Percentiles rank a stretch among this genome's conserved stretches.
Conservation (phyloP, 2,888 invertebrate species). For the Habrosyne pyritoides region DNA sequence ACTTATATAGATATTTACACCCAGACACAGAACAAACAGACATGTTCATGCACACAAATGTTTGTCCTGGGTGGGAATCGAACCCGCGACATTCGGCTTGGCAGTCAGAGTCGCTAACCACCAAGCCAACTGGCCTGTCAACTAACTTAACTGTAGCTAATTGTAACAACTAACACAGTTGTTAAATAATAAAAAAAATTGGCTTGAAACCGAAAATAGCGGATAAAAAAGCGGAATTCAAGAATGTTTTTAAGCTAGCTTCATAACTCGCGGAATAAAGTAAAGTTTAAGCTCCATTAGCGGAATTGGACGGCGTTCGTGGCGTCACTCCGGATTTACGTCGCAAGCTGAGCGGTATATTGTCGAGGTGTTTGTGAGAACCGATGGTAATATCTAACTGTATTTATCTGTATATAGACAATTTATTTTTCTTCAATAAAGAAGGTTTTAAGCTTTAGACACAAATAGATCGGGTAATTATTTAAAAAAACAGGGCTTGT, state of each 20-base stretch:
- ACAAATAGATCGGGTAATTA: too few relatives aligned
- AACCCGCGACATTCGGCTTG: too few relatives aligned
- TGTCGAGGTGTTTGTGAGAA: conserved; percentile 25
- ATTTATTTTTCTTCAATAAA: too few relatives aligned
- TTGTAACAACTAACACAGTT: conserved; percentile 25
- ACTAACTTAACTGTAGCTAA: conserved; percentile 10
- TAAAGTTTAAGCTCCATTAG: conserved; percentile 73
- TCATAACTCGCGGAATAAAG: conserved; percentile 60
- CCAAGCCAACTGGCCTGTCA: too few relatives aligned
- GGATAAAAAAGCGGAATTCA: conserved; percentile 13
- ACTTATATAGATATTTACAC: too few relatives aligned
- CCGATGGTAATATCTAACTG: conserved; percentile 28
- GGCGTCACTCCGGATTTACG: conserved; percentile 64
- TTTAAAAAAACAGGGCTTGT: too few relatives aligned
- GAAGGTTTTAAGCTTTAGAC: too few relatives aligned
- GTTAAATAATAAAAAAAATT: conserved; percentile 14
- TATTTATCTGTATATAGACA: too few relatives aligned
- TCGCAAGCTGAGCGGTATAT: conserved; percentile 33
- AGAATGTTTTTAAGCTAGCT: conserved; percentile 30
- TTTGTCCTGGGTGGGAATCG: too few relatives aligned
- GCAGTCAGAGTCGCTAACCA: too few relatives aligned
- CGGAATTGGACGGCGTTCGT: conserved; percentile 63
- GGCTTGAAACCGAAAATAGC: conserved; percentile 2
- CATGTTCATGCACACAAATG: too few relatives aligned
- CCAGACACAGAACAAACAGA: too few relatives aligned